Evolutionary conservation across 2,797 vertebrate genomes (phyloP), one percentile per base, ranked within the genome.

Genomic region (Xyrichtys novacula): DNA sequence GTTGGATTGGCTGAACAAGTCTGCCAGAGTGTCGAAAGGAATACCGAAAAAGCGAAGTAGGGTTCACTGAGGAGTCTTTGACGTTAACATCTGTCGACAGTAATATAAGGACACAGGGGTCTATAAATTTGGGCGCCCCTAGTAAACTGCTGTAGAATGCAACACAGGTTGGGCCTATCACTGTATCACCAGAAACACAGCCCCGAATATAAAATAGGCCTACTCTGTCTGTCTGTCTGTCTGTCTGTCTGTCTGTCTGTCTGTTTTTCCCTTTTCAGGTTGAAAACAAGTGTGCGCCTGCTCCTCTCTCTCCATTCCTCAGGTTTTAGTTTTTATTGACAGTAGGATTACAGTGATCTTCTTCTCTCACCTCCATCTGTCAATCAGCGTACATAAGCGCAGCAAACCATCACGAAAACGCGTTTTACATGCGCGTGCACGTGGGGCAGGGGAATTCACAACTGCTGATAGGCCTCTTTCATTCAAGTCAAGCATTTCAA

Each of bases 301-400:
- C 32, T 76, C 31, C 50, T 29, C 60, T 39, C 43, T 14, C 50
- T 20, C 70, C 81, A 87, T 83, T 80, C 70, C 58, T 80, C 63
- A 14, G 71, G 54, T 74, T 81, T 89, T 78, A 76, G 19, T 48
- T 71, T 83, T 74, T 61, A 82, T 75, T 87, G 79, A 86, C 80
- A 50, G 2, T 56, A 5, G 66, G 80, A 85, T 88, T 80, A 75
- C 3, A 16, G 49, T 29, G 71, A 74, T 85, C 59, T 76, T 61
- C 62, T 72, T 58, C 71, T 79, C 82, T 87, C 85, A 81, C 87
- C 84, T 88, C 66, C 54, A 74, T 63, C 75, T 84, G 87, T 83
- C 81, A 72, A 49, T 75, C 70, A 67, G 29, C 26, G 26, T 20
- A 26, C 22, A n/a, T 50, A 42, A 14, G 53, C 40, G 22, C 38